These are phyloP conservation scores for Pterocles orientalis DNA, from an alignment of 2,113 vertebrate genomes.

Conservation along the genomic window DNA sequence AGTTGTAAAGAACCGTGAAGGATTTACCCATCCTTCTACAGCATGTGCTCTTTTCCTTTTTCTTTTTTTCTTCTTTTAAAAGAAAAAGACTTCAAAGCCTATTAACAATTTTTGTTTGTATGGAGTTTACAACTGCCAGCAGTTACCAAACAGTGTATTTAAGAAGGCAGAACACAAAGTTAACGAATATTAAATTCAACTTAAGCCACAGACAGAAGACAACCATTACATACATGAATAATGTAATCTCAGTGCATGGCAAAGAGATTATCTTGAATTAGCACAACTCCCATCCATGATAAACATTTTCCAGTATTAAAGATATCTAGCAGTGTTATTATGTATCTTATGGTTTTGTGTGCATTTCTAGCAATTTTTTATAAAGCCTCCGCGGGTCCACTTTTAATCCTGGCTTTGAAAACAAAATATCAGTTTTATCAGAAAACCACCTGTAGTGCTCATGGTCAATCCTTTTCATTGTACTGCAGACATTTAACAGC, in stretches of 20 bases:
- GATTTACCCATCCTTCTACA: not conserved
- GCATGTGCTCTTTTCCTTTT: not conserved
- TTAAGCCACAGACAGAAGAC: not conserved
- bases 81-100: not conserved
- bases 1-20: not conserved
- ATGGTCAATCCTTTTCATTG: not conserved
- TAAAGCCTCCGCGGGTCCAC: not conserved
- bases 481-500: not conserved
- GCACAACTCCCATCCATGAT: not conserved
- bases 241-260: not conserved
- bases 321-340: not conserved
- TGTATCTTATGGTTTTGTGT: not conserved
- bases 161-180: not conserved
- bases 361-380: not conserved
- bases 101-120: not conserved
- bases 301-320: not conserved
- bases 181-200: not conserved
- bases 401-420: not conserved
- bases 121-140: not conserved
- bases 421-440: fast-evolving
- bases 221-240: not conserved
- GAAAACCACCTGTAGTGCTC: not conserved
- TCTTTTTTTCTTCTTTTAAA: not conserved
- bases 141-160: not conserved
- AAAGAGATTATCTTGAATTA: not conserved